A percentile compares a stretch with the other conserved stretches of the same genome.
phyloP scores from a whole-genome alignment of 2,113 vertebrate genomes.

The Syngnathus floridae region DNA sequence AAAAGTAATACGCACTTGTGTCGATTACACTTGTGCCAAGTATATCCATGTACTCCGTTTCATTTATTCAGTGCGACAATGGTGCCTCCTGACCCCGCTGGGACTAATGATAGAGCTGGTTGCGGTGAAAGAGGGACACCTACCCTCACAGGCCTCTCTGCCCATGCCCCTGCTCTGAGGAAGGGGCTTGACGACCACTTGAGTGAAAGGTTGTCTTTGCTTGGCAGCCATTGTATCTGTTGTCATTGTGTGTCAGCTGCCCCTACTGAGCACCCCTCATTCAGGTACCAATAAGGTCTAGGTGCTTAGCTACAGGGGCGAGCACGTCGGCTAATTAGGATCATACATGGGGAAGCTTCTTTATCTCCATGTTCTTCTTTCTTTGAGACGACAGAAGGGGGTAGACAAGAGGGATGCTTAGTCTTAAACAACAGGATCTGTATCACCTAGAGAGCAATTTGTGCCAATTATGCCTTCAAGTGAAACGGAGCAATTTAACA shows the following conservation, averaged over 20 bases:
- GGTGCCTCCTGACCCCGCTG: conserved; percentile 69
- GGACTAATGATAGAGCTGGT: conserved; percentile 70
- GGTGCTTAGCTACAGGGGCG: conserved; percentile 70
- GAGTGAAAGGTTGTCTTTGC: conserved; percentile 53
- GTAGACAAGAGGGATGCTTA: conserved; percentile 58
- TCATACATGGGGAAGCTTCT: conserved; percentile 61
- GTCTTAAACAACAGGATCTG: conserved; percentile 78
- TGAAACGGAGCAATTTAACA: conserved; percentile 78
- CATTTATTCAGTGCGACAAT: conserved; percentile 70
- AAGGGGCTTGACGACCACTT: conserved; percentile 57
- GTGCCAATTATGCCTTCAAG: conserved; percentile 77
- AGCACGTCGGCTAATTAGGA: conserved; percentile 70
- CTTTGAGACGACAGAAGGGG: conserved; percentile 48
- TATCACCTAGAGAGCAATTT: conserved; percentile 79
- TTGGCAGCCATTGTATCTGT: conserved; percentile 61
- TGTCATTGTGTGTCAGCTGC: conserved; percentile 65
- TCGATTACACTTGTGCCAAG: conserved; percentile 61
- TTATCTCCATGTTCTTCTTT: conserved; percentile 61
- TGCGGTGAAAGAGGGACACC: conserved; percentile 63
- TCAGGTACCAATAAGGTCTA: conserved; percentile 70
- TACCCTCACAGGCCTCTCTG: conserved; percentile 60
- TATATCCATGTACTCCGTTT: conserved; percentile 71
- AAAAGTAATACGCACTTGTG: conserved; percentile 60
- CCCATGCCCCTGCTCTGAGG: conserved; percentile 49
- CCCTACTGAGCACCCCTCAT: conserved; percentile 68